phyloP scores from a whole-genome alignment of 2,888 invertebrate species.

The Melangyna quadrimaculata region DNA sequence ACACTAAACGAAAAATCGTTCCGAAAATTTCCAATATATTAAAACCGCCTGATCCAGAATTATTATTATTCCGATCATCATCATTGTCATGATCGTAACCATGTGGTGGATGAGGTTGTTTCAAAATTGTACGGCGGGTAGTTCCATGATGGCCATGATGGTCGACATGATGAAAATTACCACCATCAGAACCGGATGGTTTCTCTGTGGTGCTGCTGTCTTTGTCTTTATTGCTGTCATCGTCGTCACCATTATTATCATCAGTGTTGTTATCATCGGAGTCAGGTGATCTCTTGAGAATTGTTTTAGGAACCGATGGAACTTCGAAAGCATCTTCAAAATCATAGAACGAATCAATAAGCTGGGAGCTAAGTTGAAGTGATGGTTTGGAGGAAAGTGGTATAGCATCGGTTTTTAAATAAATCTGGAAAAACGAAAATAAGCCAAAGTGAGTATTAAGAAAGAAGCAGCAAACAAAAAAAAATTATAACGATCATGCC shows the following conservation, averaged over 20 bases:
- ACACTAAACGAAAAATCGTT: conserved; percentile 75
- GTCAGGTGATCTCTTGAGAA: conserved; percentile 6
- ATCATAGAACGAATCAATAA: not conserved
- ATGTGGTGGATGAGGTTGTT: not conserved
- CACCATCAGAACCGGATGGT: not conserved
- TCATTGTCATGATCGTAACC: conserved; percentile 65
- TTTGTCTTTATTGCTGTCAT: not conserved
- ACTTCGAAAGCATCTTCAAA: not conserved
- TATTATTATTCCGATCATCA: conserved; percentile 67
- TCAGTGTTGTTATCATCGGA: not conserved
- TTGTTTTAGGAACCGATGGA: not conserved
- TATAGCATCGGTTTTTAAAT: conserved; percentile 25
- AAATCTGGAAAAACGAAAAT: conserved; percentile 21
- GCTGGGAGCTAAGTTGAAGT: not conserved
- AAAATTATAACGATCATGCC: conserved; percentile 9
- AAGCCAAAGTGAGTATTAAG: conserved; percentile 24
- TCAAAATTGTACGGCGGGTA: not conserved
- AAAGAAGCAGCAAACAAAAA: not conserved
- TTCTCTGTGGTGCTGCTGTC: not conserved
- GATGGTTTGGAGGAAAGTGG: conserved; percentile 4
- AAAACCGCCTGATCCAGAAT: conserved; percentile 77
- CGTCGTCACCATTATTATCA: not conserved
- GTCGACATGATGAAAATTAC: not conserved
- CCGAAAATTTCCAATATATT: conserved; percentile 78
- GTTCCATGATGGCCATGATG: conserved; percentile 1